Evolutionary conservation across 1,140 invertebrate genomes (phyloP).

Genomic region (Halesus radiatus): DNA sequence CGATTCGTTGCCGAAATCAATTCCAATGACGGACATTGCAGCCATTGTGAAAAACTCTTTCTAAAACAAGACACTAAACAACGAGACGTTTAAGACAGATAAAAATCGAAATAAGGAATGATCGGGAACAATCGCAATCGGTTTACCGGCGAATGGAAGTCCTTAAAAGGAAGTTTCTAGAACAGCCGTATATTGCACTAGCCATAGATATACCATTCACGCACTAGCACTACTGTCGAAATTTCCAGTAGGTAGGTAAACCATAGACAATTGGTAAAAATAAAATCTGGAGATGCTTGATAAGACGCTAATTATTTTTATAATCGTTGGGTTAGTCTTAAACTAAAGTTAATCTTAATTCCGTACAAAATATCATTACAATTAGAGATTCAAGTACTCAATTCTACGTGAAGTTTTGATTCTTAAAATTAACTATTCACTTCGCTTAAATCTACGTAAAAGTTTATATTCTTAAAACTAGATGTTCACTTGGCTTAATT

Average conservation of each 20-base stretch:
- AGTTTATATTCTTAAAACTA: too few relatives aligned
- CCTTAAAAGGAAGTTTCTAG: conserved; percentile 56
- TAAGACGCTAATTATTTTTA: too few relatives aligned
- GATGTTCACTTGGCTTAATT: too few relatives aligned
- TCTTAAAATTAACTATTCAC: too few relatives aligned
- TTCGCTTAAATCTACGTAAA: too few relatives aligned
- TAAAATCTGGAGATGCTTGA: too few relatives aligned
- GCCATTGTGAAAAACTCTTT: conserved; percentile 71
- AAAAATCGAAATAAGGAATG: not conserved
- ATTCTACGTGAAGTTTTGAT: too few relatives aligned
- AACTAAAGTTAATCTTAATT: too few relatives aligned
- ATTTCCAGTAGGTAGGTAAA: conserved; percentile 40
- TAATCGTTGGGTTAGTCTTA: too few relatives aligned
- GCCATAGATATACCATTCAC: too few relatives aligned
- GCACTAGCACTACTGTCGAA: conserved; percentile 34
- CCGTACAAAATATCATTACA: too few relatives aligned
- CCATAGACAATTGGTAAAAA: not conserved
- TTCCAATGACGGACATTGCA: conserved; percentile 96
- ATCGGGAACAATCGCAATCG: not conserved
- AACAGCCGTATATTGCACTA: conserved; percentile 31
- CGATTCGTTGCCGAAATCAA: conserved; percentile 98
- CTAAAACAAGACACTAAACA: not conserved
- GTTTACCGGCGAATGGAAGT: conserved; percentile 48
- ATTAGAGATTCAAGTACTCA: too few relatives aligned
- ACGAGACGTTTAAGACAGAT: not conserved